A percentile compares a stretch with the other conserved stretches of the same genome.
These are phyloP conservation scores for Tychaedon coryphoeus DNA, from an alignment of 2,113 vertebrate species.

Conservation along the genomic window DNA sequence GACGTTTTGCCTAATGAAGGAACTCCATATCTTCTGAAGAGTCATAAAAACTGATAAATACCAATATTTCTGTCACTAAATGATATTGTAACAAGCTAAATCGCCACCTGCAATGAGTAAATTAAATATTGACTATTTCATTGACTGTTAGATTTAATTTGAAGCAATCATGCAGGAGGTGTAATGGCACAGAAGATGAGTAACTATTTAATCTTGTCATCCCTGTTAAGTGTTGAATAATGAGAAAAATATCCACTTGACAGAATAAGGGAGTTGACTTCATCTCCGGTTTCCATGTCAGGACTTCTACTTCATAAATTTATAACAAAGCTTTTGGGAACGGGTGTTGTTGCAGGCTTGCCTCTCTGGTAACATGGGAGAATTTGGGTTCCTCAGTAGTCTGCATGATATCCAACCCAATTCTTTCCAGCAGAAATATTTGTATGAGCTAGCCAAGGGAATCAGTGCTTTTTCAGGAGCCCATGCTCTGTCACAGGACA, in stretches of 20 bases:
- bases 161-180: slow-evolving; percentile 77
- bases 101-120: slow-evolving; percentile 80
- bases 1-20: slow-evolving; percentile 3
- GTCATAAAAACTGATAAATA: slow-evolving; percentile 35
- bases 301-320: slow-evolving; percentile 25
- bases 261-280: slow-evolving; percentile 34
- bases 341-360: not conserved
- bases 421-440: not conserved
- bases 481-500: not conserved
- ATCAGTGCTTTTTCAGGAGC: fast-evolving
- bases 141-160: slow-evolving; percentile 83
- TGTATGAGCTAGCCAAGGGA: not conserved
- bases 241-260: slow-evolving; percentile 58
- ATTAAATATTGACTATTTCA: slow-evolving; percentile 85
- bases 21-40: not conserved
- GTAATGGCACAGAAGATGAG: slow-evolving; percentile 66
- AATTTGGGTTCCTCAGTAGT: not conserved
- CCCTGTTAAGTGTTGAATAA: slow-evolving; percentile 67
- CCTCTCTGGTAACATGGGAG: not conserved
- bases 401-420: not conserved
- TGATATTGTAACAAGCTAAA: slow-evolving; percentile 31
- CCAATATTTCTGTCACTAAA: slow-evolving; percentile 48
- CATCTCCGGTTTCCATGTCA: slow-evolving; percentile 17
- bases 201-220: slow-evolving; percentile 63
- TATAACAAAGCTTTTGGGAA: not conserved